A percentile compares a stretch with the other conserved stretches of the same genome.
These are phyloP conservation scores for Ceratothoa steindachneri DNA, from an alignment of 2,888 invertebrate species.

Conservation along the genomic window DNA sequence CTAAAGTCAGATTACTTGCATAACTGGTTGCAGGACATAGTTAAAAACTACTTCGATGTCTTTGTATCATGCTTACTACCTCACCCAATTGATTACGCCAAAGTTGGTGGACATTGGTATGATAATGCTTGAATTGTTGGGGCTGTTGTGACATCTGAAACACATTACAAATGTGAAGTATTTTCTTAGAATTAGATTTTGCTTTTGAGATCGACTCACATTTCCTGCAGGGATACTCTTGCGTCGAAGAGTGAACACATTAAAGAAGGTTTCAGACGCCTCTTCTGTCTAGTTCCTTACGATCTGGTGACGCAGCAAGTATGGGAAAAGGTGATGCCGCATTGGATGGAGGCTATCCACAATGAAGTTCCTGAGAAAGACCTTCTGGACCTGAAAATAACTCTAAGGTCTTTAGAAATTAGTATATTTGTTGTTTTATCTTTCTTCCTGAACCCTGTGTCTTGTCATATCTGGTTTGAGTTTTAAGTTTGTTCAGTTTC, in stretches of 20 bases:
- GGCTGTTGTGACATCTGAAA: neutral
- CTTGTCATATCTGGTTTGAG: slow-evolving; percentile 4
- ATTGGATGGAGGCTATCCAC: slow-evolving; percentile 97
- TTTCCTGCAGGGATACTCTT: slow-evolving; percentile 50
- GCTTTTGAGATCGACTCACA: neutral
- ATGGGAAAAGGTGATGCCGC: slow-evolving; percentile 98
- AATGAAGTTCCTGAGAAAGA: slow-evolving; percentile 87
- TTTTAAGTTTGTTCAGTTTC: neutral
- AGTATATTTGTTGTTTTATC: neutral
- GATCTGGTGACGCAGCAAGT: slow-evolving; percentile 93
- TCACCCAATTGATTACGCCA: slow-evolving; percentile 90
- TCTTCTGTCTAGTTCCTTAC: slow-evolving; percentile 94
- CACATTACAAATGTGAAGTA: no score
- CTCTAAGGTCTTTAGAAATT: slow-evolving; percentile 66
- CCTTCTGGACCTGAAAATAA: slow-evolving; percentile 73
- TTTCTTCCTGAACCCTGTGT: neutral
- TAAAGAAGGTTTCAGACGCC: slow-evolving; percentile 86
- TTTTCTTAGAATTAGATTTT: no score
- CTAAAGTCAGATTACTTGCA: slow-evolving; percentile 88
- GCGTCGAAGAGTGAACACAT: slow-evolving; percentile 70
- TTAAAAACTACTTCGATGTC: slow-evolving; percentile 76
- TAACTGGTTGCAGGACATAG: slow-evolving; percentile 81
- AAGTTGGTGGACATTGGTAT: slow-evolving; percentile 92
- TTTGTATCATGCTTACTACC: slow-evolving; percentile 91
- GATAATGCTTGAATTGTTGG: no score